Conservation (phyloP, 2,797 vertebrate genomes). For the Sebastes alutus region DNA sequence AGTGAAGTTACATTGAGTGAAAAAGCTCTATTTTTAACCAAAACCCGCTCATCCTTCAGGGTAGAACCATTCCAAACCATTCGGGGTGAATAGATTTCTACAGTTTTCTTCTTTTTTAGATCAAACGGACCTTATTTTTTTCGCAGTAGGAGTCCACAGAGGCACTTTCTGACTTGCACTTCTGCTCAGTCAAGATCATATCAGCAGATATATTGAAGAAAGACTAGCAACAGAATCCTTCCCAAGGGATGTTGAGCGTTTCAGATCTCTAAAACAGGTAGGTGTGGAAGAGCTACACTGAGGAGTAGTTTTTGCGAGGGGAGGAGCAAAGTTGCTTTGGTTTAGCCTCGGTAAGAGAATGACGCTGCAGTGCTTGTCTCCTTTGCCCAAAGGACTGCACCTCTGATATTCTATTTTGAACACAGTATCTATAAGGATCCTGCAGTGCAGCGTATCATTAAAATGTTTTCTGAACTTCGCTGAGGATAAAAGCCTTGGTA, state of each 20-base stretch:
- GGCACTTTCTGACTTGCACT: constrained; percentile 51
- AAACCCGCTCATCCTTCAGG: constrained; percentile 42
- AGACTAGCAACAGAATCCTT: constrained; percentile 40
- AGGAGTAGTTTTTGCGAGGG: constrained; percentile 16
- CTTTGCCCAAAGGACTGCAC: constrained; percentile 19
- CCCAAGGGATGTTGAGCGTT: constrained; percentile 18
- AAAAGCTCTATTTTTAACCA: constrained; percentile 51
- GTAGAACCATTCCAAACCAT: constrained; percentile 36
- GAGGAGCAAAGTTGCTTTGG: constrained; percentile 33
- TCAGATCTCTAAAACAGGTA: constrained; percentile 53
- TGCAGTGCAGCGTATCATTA: constrained; percentile 8
- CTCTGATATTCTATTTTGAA: constrained; percentile 31
- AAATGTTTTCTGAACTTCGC: not conserved
- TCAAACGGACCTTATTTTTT: constrained; percentile 46
- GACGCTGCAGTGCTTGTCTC: constrained; percentile 15
- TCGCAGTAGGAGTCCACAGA: constrained; percentile 26
- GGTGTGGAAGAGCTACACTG: constrained; percentile 37
- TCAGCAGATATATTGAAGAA: constrained; percentile 47
- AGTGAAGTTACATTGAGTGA: constrained; percentile 22
- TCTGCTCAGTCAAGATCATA: constrained; percentile 54
- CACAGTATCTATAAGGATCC: constrained; percentile 18
- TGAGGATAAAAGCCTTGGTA: not conserved
- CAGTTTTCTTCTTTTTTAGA: constrained; percentile 47
- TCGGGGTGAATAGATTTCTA: constrained; percentile 46
- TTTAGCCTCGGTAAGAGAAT: constrained; percentile 26